A percentile compares a stretch with the other conserved stretches of the same genome.
Conservation (phyloP, 2,113 vertebrate species). For the Paramormyrops kingsleyae region DNA sequence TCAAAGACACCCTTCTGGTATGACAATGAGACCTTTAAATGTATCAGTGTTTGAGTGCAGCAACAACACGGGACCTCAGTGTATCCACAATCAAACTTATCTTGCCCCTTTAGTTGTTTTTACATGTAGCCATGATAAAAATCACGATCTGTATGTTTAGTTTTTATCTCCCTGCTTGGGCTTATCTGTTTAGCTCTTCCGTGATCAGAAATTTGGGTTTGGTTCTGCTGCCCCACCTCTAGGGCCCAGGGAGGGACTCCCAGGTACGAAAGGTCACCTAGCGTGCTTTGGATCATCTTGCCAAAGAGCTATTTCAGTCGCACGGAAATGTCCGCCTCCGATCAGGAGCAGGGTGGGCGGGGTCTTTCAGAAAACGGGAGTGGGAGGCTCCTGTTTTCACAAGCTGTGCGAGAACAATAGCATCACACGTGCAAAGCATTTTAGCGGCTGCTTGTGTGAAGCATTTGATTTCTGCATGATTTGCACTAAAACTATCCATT, state of each 20-base stretch:
- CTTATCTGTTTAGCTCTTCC: not conserved
- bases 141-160: not conserved
- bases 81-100: not conserved
- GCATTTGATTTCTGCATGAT: not conserved
- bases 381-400: not conserved
- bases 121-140: not conserved
- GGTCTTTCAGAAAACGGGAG: not conserved
- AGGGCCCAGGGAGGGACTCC: slow-evolving; percentile 29
- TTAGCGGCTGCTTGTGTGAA: not conserved
- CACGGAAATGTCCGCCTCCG: not conserved
- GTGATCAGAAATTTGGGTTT: not conserved
- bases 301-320: not conserved
- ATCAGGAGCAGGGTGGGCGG: not conserved
- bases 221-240: slow-evolving; percentile 32
- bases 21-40: not conserved
- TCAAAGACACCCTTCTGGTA: not conserved
- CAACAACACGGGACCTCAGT: not conserved
- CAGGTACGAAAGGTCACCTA: slow-evolving; percentile 26
- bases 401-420: not conserved
- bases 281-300: not conserved
- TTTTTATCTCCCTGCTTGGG: not conserved
- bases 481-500: not conserved
- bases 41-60: not conserved
- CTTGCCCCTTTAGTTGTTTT: not conserved
- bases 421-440: not conserved